Evolutionary conservation across 2,113 vertebrate species (phyloP), one percentile per base, ranked within the genome.

Genomic region (Tympanuchus pallidicinctus): DNA sequence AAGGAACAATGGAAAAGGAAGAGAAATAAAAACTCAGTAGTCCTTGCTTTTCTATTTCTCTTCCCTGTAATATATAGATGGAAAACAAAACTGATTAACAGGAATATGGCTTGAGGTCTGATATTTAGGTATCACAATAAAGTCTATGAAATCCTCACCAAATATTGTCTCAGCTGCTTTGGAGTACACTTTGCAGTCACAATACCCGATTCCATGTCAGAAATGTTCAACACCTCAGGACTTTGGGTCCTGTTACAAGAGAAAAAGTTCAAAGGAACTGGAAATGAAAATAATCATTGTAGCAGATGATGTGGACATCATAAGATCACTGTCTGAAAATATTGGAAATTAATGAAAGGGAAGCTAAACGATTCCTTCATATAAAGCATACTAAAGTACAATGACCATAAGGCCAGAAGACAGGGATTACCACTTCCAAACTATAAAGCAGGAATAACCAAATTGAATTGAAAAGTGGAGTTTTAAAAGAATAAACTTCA

Each of bases 211-310:
- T 94, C 88, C 88, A 90, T 91, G 71, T 74, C 85, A 90, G 89
- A 71, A 94, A 92, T 59, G 65, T 69, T 93, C 85, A 78, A 48
- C 79, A 91, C 72, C 94, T 94, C 86, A 47, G 70, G 79, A 47
- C 76, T 74, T 73, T 69, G 79, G 79, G 69, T 93, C 65, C 80
- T 93, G 69, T 94, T 96, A 94, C 91, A 95, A 95, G n/a, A 95
- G 76, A 95, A 97, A 94, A 80, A 94, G 40, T 61, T 88, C 72
- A 74, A 95, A 95, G 93, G 94, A 96, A 81, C 72, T 91, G 72
- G 47, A 94, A 94, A 61, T 78, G 61, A 95, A 96, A 92, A 95
- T 94, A 88, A 92, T 94, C 95, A 88, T 88, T 93, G 61, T 34
- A 90, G 61, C 88, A 95, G 85, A 92, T 81, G 79, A 92, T 72